phyloP scores from a whole-genome alignment of 2,797 vertebrate genomes.

The Apogon talboti region DNA sequence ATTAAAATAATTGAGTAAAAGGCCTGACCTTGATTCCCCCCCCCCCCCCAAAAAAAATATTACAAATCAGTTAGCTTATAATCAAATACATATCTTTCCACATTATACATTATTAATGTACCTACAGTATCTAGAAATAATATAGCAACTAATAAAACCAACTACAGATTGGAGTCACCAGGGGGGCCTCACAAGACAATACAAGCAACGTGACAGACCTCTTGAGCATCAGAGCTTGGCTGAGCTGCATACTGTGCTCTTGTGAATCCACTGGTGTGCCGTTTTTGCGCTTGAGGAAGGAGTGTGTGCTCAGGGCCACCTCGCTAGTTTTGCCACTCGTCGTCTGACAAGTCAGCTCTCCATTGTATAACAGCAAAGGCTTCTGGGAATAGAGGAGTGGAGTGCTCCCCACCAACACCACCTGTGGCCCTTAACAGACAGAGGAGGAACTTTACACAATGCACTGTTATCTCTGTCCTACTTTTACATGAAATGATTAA shows the following conservation, averaged over 20 bases:
- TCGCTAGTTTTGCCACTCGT: constrained; percentile 91
- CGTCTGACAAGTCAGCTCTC: constrained; percentile 95
- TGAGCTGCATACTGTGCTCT: constrained; percentile 84
- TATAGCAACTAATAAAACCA: not conserved
- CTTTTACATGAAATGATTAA: not conserved
- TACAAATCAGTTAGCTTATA: too few relatives aligned
- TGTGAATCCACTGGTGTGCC: constrained; percentile 42
- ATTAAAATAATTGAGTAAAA: too few relatives aligned
- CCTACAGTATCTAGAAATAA: not conserved
- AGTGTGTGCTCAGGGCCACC: constrained; percentile 89
- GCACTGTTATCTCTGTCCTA: too few relatives aligned
- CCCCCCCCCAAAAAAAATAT: too few relatives aligned
- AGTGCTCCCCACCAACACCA: constrained; percentile 90
- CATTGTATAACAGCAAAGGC: constrained; percentile 93
- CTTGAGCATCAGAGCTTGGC: constrained; percentile 90
- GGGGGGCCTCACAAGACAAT: not conserved
- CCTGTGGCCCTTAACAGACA: constrained; percentile 84
- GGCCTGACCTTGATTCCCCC: too few relatives aligned
- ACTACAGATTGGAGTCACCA: not conserved
- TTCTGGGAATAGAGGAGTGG: constrained; percentile 93
- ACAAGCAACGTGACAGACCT: constrained; percentile 79
- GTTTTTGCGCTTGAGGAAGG: constrained; percentile 84
- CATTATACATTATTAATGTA: not conserved
- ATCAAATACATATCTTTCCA: not conserved
- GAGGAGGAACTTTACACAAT: not conserved